phyloP scores from a whole-genome alignment of 1,140 invertebrate species.

The Tetramorium simillimum region DNA sequence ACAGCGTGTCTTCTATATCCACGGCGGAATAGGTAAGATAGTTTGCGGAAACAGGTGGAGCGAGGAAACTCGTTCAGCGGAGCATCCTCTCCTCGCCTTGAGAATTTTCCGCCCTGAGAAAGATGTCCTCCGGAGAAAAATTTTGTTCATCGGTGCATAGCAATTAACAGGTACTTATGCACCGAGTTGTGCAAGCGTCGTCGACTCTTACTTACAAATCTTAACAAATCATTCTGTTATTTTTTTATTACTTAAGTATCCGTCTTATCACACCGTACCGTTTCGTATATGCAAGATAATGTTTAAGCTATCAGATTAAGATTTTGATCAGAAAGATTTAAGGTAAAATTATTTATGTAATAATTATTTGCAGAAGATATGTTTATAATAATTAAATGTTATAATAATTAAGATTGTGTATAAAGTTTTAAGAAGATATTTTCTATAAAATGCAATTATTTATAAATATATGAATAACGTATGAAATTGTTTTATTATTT shows the following conservation, averaged over 20 bases:
- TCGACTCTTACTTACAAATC: slow-evolving; percentile 13
- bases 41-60: slow-evolving; percentile 62
- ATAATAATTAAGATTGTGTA: background rate
- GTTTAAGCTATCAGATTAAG: background rate
- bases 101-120: slow-evolving; percentile 56
- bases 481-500: background rate
- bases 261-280: no score
- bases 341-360: background rate
- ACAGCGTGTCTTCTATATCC: slow-evolving; percentile 68
- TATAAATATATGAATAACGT: background rate
- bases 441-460: background rate
- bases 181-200: background rate
- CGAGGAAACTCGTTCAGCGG: slow-evolving; percentile 62
- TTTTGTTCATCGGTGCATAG: slow-evolving; percentile 24
- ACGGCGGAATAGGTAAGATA: slow-evolving; percentile 65
- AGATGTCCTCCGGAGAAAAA: slow-evolving; percentile 43
- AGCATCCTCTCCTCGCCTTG: slow-evolving; percentile 62
- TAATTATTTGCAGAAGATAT: background rate
- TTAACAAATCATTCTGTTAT: slow-evolving; percentile 23
- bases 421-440: background rate
- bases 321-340: background rate
- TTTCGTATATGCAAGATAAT: background rate
- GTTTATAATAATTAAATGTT: no score
- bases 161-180: slow-evolving; percentile 53
- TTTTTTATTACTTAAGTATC: background rate